phyloP scores from a whole-genome alignment of 2,113 vertebrate genomes.

The Irena cyanogastra region DNA sequence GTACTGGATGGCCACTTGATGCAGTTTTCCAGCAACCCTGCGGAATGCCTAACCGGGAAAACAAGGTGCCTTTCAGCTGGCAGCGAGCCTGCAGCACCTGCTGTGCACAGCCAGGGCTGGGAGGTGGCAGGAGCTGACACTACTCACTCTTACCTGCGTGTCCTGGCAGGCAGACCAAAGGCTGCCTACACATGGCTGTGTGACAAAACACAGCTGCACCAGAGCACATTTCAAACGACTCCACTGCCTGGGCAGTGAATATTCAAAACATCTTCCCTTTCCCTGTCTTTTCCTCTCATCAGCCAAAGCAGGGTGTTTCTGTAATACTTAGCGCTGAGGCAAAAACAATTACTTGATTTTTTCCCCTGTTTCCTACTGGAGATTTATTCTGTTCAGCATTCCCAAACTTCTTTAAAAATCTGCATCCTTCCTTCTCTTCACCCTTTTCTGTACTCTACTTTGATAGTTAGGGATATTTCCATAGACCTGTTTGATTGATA shows the following conservation, averaged over 20 bases:
- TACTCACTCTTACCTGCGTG: not conserved
- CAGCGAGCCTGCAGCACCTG: not conserved
- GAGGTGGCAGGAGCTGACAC: not conserved
- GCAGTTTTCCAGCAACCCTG: not conserved
- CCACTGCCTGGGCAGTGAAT: not conserved
- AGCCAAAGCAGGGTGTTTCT: not conserved
- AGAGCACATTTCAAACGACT: not conserved
- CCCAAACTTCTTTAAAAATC: not conserved
- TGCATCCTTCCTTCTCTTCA: not conserved
- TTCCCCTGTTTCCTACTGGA: accelerated
- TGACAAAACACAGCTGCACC: not conserved
- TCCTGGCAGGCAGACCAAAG: not conserved
- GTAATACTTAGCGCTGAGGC: not conserved
- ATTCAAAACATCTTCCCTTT: not conserved
- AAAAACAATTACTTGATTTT: not conserved
- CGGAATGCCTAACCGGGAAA: accelerated
- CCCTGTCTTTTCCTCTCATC: not conserved
- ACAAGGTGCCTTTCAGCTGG: not conserved
- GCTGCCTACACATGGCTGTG: accelerated
- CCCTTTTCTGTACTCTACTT: not conserved
- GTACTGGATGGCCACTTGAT: not conserved
- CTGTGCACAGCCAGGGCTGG: not conserved
- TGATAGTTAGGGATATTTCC: not conserved
- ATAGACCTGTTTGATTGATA: not conserved
- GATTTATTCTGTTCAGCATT: not conserved